Evolutionary conservation across 2,888 invertebrate species (phyloP).

Genomic region (Microctonus hyperodae): DNA sequence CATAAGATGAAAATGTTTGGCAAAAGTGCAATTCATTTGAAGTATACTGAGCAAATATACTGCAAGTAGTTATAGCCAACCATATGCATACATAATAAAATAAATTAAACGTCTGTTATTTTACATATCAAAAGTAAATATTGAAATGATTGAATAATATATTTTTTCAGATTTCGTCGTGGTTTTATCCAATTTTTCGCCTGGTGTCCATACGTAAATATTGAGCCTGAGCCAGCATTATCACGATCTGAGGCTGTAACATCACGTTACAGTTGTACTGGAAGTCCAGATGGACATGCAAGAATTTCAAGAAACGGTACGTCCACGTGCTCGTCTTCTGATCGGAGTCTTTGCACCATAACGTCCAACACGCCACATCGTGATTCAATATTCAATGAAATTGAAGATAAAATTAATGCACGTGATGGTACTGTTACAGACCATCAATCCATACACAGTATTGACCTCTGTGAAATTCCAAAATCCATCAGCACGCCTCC

Average conservation of each 20-base stretch:
- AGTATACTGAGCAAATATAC: conserved; percentile 3
- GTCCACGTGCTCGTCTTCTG: conserved; percentile 56
- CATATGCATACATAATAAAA: neutral
- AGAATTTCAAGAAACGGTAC: conserved; percentile 76
- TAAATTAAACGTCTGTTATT: neutral
- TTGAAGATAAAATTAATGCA: conserved; percentile 27
- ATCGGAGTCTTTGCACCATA: conserved; percentile 46
- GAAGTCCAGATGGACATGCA: conserved; percentile 75
- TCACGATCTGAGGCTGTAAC: conserved; percentile 79
- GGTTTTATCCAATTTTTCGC: conserved; percentile 93
- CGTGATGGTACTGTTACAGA: neutral
- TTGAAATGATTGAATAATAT: conserved; percentile 41
- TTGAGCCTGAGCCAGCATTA: conserved; percentile 71
- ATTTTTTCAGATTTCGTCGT: conserved; percentile 78
- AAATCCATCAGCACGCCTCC: neutral
- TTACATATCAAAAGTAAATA: neutral
- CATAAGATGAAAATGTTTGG: neutral
- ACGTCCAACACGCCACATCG: conserved; percentile 47
- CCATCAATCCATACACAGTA: neutral
- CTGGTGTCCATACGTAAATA: conserved; percentile 81
- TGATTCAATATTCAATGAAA: conserved; percentile 46
- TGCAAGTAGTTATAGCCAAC: neutral
- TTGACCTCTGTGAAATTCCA: conserved; percentile 6
- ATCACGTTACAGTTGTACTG: conserved; percentile 79
- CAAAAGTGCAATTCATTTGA: neutral